Percentiles rank a stretch among this genome's conserved stretches.
These are phyloP conservation scores for Protodeltote pygarga DNA, from an alignment of 2,888 invertebrate genomes.

Conservation along the genomic window DNA sequence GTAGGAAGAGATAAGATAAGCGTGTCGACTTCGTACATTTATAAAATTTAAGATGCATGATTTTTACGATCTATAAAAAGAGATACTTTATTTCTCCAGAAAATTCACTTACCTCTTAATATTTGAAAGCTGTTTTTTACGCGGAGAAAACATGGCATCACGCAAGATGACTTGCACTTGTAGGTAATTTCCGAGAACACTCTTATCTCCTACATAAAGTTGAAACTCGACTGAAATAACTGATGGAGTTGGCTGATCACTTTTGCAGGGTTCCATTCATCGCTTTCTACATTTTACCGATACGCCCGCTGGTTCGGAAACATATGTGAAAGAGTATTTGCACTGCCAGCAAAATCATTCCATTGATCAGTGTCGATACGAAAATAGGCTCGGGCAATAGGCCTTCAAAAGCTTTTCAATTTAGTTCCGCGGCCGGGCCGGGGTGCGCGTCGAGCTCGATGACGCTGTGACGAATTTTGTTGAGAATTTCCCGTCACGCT, in stretches of 20 bases:
- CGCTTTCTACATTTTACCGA: constrained; percentile 23
- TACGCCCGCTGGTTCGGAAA: constrained; percentile 26
- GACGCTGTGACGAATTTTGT: constrained; percentile 51
- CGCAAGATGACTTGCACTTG: constrained; percentile 46
- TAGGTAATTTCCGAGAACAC: constrained; percentile 39
- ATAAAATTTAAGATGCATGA: constrained; percentile 60
- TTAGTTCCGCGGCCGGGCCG: constrained; percentile 42
- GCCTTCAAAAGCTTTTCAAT: constrained; percentile 65
- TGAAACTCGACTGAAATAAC: constrained; percentile 16
- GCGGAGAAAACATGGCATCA: constrained; percentile 35
- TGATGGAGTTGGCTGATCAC: constrained; percentile 18
- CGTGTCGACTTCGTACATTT: constrained; percentile 39
- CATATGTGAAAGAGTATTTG: constrained; percentile 56
- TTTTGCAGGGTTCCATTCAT: constrained; percentile 28
- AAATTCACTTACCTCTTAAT: constrained; percentile 61
- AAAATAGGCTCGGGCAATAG: constrained; percentile 57
- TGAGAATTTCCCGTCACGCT: constrained; percentile 31
- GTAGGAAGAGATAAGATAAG: constrained; percentile 27
- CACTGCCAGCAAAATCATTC: constrained; percentile 60
- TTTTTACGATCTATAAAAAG: constrained; percentile 68
- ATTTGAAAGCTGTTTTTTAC: constrained; percentile 58
- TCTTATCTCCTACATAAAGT: constrained; percentile 13
- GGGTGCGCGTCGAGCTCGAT: too few relatives aligned
- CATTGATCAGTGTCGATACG: constrained; percentile 57
- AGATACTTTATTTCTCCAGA: constrained; percentile 53